phyloP scores from a whole-genome alignment of 2,797 vertebrate species.

The Microctenopoma stevenorrisi region DNA sequence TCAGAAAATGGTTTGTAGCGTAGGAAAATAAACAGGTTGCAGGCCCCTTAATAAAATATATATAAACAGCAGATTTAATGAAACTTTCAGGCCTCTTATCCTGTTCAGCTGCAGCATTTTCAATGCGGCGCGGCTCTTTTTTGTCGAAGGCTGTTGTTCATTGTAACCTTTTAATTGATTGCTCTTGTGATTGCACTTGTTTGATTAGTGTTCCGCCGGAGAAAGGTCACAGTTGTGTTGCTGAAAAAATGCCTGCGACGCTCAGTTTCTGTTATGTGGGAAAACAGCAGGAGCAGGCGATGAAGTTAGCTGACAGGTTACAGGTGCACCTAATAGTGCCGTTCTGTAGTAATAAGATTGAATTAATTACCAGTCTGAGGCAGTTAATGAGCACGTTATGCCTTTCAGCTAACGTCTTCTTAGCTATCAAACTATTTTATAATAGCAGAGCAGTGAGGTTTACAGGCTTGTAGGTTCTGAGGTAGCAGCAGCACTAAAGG shows the following conservation, averaged over 20 bases:
- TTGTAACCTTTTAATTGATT: conserved; percentile 51
- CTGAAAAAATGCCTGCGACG: neutral
- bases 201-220: neutral
- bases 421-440: neutral
- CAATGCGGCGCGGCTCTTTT: neutral
- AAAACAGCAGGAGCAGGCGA: neutral
- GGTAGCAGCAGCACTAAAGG: neutral
- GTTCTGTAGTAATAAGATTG: too few relatives aligned
- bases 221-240: conserved; percentile 34
- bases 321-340: neutral
- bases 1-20: conserved; percentile 7
- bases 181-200: conserved; percentile 14
- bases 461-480: neutral
- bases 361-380: too few relatives aligned
- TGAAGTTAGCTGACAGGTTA: neutral
- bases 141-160: conserved; percentile 18
- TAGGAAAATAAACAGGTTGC: neutral
- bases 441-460: neutral
- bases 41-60: neutral
- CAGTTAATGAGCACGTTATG: too few relatives aligned
- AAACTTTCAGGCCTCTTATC: neutral
- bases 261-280: neutral
- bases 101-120: conserved; percentile 8
- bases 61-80: neutral
- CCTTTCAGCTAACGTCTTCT: too few relatives aligned